Base-by-base conservation (phyloP, 1,140 invertebrate genomes). In the Trichonephila clavipes region DNA sequence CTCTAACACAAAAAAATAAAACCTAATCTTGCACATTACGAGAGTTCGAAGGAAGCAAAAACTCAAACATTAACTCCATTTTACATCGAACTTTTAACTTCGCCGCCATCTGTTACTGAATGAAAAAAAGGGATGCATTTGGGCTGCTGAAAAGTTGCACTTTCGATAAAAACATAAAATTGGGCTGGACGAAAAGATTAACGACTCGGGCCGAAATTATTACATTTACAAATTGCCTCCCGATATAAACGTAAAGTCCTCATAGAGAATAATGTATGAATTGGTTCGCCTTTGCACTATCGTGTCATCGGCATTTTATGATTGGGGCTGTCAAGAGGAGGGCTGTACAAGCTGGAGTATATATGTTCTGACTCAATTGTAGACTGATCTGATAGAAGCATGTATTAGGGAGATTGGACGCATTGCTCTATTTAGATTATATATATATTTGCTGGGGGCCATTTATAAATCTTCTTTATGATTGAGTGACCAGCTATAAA, bases 221-320 rank as follows among this genome's bases (percentile, higher is more conserved):
- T 89, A 89, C 87, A 72, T 89, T 89, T 89, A 72, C 64, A 89
- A 89, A 89, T 89, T 89, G 64, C 87, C 21, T 34, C 21, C 61
- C 87, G 28, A 89, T 89, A 40, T 89, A 58, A 89, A 89, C 66
- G 87, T 72, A 89, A 89, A 89, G 28, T 64, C 19, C 12, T 28
- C 24, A 3, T 24, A 3, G 6, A 64, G 87, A 89, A 89, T 89
- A 89, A 89, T 89, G 87, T 72, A 72, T 89, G 87, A 89, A 89
- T 89, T 89, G 51, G 28, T 44, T 72, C 62, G 24, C 34, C 87
- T 24, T 40, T 89, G 40, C 40, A 72, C 19, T 40, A 34, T 69
- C 87, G 69, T 72, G 87, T 72, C 87, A 58, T 72, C 51, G 87
- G 69, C 40, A 18, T 89, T 89, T 89, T 89, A 89, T 89, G 87